These are phyloP conservation scores for Pseudococcus jackbeardsleyi DNA, from an alignment of 2,888 invertebrate species.

Conservation along the genomic window DNA sequence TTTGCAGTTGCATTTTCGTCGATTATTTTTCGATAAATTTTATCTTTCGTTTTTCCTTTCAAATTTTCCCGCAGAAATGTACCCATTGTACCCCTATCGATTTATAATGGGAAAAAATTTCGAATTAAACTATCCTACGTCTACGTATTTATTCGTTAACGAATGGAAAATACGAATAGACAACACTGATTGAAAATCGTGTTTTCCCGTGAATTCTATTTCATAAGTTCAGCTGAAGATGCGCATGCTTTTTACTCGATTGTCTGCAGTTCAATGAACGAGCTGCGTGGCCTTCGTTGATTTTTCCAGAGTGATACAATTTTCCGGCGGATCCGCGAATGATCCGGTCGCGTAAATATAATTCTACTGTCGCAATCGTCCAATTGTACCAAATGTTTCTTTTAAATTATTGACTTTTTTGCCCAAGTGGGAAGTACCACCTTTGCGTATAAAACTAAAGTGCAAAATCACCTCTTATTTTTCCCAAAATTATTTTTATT, in stretches of 20 bases:
- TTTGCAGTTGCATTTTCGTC: background rate
- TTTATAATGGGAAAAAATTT: background rate
- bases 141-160: background rate
- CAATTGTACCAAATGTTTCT: background rate
- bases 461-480: too few relatives aligned
- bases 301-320: slow-evolving; percentile 40
- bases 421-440: background rate
- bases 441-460: background rate
- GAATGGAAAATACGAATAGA: background rate
- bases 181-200: slow-evolving; percentile 45
- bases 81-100: background rate
- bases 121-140: background rate
- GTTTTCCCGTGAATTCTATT: slow-evolving; percentile 16
- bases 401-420: slow-evolving; percentile 16
- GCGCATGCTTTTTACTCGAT: slow-evolving; percentile 59
- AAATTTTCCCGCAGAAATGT: background rate
- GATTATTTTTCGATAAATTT: background rate
- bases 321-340: slow-evolving; percentile 57
- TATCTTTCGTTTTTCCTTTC: background rate
- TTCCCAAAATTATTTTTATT: too few relatives aligned
- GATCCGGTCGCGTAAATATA: slow-evolving; percentile 50
- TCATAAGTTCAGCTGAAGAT: slow-evolving; percentile 45
- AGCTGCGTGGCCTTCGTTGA: slow-evolving; percentile 28
- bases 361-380: background rate
- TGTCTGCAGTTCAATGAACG: slow-evolving; percentile 62